Conservation (phyloP, 2,113 vertebrate species). For the Sisor rabdophorus region DNA sequence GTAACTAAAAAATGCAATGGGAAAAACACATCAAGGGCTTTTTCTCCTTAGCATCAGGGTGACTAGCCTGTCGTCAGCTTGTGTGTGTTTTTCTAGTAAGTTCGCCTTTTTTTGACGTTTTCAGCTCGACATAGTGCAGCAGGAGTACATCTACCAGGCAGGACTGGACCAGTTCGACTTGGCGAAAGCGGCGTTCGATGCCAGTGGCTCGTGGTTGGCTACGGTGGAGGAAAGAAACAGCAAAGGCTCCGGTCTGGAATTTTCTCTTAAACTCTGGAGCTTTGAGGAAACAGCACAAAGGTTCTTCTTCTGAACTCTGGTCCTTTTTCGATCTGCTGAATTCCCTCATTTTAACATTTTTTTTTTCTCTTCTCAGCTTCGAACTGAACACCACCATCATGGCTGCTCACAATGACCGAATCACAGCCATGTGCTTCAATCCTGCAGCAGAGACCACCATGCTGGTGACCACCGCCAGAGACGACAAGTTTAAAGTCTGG, state of each 20-base stretch:
- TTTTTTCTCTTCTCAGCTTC: slow-evolving; percentile 70
- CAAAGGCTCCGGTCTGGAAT: slow-evolving; percentile 70
- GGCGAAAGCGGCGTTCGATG: slow-evolving; percentile 75
- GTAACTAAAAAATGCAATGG: no score
- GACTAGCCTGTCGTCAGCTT: no score
- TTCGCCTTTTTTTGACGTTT: no score
- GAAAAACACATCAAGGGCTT: no score
- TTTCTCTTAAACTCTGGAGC: slow-evolving; percentile 85
- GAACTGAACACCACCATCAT: slow-evolving; percentile 85
- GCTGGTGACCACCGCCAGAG: slow-evolving; percentile 81
- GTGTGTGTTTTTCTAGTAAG: neutral
- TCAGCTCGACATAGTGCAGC: slow-evolving; percentile 93
- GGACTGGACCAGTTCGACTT: slow-evolving; percentile 82
- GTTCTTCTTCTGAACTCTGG: slow-evolving; percentile 55
- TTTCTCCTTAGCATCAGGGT: no score
- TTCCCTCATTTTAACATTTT: neutral
- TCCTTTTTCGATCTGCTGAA: neutral
- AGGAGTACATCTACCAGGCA: slow-evolving; percentile 81
- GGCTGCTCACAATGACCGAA: slow-evolving; percentile 77
- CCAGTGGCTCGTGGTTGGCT: slow-evolving; percentile 79
- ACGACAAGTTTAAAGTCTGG: slow-evolving; percentile 93
- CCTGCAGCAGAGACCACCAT: slow-evolving; percentile 62
- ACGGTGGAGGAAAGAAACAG: slow-evolving; percentile 84
- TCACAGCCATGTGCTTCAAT: slow-evolving; percentile 84
- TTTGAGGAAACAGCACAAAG: slow-evolving; percentile 80